Evolutionary conservation across 1,140 invertebrate genomes (phyloP), one percentile per base, ranked within the genome.

Genomic region (Conopomorpha cramerella): DNA sequence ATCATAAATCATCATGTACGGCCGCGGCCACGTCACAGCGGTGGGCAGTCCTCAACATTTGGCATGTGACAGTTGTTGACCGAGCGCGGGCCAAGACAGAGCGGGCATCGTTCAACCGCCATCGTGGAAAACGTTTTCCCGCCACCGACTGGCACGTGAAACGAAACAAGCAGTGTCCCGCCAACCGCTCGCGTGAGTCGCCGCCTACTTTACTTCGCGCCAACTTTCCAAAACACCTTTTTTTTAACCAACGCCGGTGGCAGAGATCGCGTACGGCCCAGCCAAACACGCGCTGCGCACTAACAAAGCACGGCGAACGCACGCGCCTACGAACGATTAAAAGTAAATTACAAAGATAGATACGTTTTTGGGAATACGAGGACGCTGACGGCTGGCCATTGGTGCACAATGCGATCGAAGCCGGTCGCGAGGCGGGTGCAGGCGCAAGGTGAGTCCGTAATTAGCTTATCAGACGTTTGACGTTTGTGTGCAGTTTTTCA

Each of bases 351-450:
- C n/a, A n/a, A n/a, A 4, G 19, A 23, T 6, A 23, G 19, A 23
- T 6, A 23, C 4, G 19, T 23, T 23, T 23, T 23, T n/a, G n/a
- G n/a, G n/a, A n/a, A n/a, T n/a, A n/a, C 19, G 19, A 23, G 10
- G 10, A 23, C 4, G 4, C 10, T 23, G 4, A 6, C 10, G 4
- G 10, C 19, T 23, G 36, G 37, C 32, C 34, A 44, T 54, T 56
- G 53, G 59, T 53, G 55, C 49, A 55, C 57, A 48, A 81, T 81
- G 80, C 64, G 80, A 57, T 79, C 76, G 25, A 81, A 81, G 56
- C 78, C 80, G 40, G 72, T 81, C 23, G 80, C 80, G 37, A 78
- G 79, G 59, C 72, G 76, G 44, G 57, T 81, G 14, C 67, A 78
- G 32, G 63, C 77, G 48, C 73, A 78, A 70, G 78, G 79, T 81